Evolutionary conservation across 2,888 invertebrate species (phyloP).

Genomic region (Matsumyia berberina): DNA sequence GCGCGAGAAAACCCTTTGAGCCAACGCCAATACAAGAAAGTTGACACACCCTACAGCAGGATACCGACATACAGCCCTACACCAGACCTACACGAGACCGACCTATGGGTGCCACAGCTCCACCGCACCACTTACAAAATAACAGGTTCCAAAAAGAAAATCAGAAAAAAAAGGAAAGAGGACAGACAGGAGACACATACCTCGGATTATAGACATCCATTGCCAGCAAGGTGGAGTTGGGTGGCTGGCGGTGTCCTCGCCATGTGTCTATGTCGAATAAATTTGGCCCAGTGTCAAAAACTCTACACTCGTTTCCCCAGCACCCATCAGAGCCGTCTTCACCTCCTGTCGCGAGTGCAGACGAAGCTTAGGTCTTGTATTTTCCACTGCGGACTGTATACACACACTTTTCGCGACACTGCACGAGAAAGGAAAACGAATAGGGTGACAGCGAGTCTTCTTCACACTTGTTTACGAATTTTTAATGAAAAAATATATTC

Average conservation of each 20-base stretch:
- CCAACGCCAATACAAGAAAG: slow-evolving; percentile 68
- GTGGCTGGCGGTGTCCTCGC: slow-evolving; percentile 46
- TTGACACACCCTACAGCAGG: slow-evolving; percentile 42
- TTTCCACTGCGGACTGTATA: slow-evolving; percentile 34
- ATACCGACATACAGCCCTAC: not conserved
- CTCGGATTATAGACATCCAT: slow-evolving; percentile 53
- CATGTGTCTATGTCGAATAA: slow-evolving; percentile 70
- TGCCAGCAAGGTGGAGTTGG: slow-evolving; percentile 21
- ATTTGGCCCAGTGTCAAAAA: slow-evolving; percentile 70
- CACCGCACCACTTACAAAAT: slow-evolving; percentile 22
- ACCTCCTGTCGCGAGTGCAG: slow-evolving; percentile 9
- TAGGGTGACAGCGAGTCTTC: slow-evolving; percentile 69
- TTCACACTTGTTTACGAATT: slow-evolving; percentile 58
- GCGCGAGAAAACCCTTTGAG: slow-evolving; percentile 55
- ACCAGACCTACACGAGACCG: not conserved
- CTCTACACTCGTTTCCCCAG: slow-evolving; percentile 46
- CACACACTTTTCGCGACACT: slow-evolving; percentile 31
- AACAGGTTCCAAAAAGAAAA: slow-evolving; percentile 9
- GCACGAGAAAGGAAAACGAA: slow-evolving; percentile 61
- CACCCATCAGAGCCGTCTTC: slow-evolving; percentile 36
- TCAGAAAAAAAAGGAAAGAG: slow-evolving; percentile 22
- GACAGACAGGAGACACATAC: slow-evolving; percentile 62
- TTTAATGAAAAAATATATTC: slow-evolving; percentile 20
- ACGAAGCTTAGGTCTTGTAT: slow-evolving; percentile 54
- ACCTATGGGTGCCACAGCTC: slow-evolving; percentile 8